phyloP scores from a whole-genome alignment of 2,797 vertebrate species.

The Ciconia nigra region DNA sequence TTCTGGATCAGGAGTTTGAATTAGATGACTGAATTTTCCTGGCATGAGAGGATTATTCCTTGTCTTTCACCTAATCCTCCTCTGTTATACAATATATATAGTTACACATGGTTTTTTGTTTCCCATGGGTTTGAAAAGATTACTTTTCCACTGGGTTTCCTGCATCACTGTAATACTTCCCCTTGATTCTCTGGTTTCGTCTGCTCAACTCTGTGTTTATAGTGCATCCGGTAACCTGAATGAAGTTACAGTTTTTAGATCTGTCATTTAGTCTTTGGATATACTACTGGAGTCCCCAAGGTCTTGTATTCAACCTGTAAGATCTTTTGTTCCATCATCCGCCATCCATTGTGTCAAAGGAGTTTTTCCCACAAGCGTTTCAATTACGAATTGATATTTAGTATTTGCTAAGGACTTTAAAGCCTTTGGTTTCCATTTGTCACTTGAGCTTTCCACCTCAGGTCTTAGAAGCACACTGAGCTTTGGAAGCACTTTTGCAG shows the following conservation, averaged over 20 bases:
- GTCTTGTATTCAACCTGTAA: constrained; percentile 24
- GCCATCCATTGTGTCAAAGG: neutral
- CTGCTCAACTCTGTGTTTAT: constrained; percentile 13
- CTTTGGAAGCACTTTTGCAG: constrained; percentile 39
- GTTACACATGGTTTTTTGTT: constrained; percentile 31
- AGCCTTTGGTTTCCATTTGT: constrained; percentile 24
- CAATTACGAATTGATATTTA: neutral
- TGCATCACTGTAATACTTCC: constrained; percentile 32
- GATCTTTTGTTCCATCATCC: constrained; percentile 35
- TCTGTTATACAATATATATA: constrained; percentile 40
- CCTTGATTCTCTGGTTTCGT: constrained; percentile 41
- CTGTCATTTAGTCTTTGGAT: neutral
- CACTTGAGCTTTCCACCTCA: neutral
- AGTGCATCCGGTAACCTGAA: neutral
- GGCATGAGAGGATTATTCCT: constrained; percentile 48
- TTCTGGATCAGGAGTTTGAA: constrained; percentile 56
- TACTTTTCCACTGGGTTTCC: constrained; percentile 64
- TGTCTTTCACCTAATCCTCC: constrained; percentile 56
- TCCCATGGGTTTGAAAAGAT: constrained; percentile 47
- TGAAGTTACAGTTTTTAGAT: constrained; percentile 31
- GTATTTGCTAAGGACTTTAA: constrained; percentile 14
- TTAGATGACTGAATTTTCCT: constrained; percentile 66
- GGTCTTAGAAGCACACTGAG: neutral
- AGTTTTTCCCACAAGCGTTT: neutral
- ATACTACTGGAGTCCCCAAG: neutral